These are phyloP conservation scores for Thymelicus lineola DNA, from an alignment of 2,888 invertebrate species.

Conservation along the genomic window DNA sequence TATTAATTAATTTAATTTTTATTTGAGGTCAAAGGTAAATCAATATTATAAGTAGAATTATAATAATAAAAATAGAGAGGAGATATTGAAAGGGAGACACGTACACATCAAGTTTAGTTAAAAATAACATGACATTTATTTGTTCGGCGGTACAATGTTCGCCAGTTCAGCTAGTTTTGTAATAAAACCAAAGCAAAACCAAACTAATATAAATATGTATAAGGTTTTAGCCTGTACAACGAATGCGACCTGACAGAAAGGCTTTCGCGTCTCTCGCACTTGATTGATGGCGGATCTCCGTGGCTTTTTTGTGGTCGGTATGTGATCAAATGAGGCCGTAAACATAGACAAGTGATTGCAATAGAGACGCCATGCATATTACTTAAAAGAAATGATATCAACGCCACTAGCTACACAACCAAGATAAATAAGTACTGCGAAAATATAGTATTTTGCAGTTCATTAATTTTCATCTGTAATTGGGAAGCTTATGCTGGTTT, in stretches of 20 bases:
- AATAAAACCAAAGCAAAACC: background rate
- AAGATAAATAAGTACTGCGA: background rate
- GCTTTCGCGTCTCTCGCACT: constrained; percentile 70
- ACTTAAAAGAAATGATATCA: constrained; percentile 17
- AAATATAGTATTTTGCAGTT: too few relatives aligned
- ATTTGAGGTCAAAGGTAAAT: too few relatives aligned
- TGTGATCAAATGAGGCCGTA: constrained; percentile 61
- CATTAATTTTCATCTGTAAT: too few relatives aligned
- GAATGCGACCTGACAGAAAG: constrained; percentile 60
- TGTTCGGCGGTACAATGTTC: too few relatives aligned
- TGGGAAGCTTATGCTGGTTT: too few relatives aligned
- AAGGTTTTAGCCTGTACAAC: constrained; percentile 54
- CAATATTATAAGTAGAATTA: too few relatives aligned
- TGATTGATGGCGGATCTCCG: constrained; percentile 72
- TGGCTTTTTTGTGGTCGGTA: constrained; percentile 59
- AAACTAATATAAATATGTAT: background rate
- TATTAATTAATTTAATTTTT: too few relatives aligned
- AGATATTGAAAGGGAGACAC: too few relatives aligned
- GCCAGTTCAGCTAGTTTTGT: too few relatives aligned
- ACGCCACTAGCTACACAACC: constrained; percentile 1
- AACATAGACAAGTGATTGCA: constrained; percentile 51
- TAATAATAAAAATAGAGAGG: background rate
- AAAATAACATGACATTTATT: too few relatives aligned
- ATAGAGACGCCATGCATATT: constrained; percentile 39
- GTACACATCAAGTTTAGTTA: too few relatives aligned